A percentile compares a stretch with the other conserved stretches of the same genome.
phyloP scores from a whole-genome alignment of 2,797 vertebrate species.

The Coregonus ussuriensis region DNA sequence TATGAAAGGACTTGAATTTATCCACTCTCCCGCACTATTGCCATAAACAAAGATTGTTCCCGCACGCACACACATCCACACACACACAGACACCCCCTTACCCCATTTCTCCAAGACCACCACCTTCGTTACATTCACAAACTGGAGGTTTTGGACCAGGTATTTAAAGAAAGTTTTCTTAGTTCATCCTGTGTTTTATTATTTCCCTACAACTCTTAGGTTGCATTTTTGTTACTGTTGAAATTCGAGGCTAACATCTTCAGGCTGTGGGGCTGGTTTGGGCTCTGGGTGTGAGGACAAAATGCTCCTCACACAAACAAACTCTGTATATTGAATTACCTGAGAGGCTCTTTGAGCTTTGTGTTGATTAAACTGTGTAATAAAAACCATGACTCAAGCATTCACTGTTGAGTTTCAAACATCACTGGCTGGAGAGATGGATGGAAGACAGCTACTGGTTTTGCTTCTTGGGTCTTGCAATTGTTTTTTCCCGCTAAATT shows the following conservation, averaged over 20 bases:
- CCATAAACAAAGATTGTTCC: constrained; percentile 61
- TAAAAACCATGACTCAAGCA: constrained; percentile 81
- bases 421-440: not conserved
- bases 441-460: not conserved
- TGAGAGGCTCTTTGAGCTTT: constrained; percentile 97
- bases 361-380: constrained; percentile 99
- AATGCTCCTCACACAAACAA: constrained; percentile 90
- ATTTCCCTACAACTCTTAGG: constrained; percentile 80
- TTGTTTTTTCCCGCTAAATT: not conserved
- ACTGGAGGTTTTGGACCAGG: constrained; percentile 74
- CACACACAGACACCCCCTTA: constrained; percentile 37
- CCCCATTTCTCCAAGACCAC: constrained; percentile 45
- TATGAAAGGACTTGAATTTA: constrained; percentile 83
- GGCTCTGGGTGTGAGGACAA: constrained; percentile 95
- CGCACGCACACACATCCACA: constrained; percentile 14
- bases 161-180: constrained; percentile 85
- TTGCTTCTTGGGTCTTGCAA: too few relatives aligned
- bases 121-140: constrained; percentile 65
- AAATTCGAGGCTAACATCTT: constrained; percentile 96
- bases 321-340: constrained; percentile 99
- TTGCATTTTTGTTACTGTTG: constrained; percentile 83
- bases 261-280: constrained; percentile 91
- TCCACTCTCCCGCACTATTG: constrained; percentile 49
- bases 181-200: constrained; percentile 76
- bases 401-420: constrained; percentile 14